These are phyloP conservation scores for Seladonia tumulorum DNA, from an alignment of 2,888 invertebrate genomes.

Conservation along the genomic window DNA sequence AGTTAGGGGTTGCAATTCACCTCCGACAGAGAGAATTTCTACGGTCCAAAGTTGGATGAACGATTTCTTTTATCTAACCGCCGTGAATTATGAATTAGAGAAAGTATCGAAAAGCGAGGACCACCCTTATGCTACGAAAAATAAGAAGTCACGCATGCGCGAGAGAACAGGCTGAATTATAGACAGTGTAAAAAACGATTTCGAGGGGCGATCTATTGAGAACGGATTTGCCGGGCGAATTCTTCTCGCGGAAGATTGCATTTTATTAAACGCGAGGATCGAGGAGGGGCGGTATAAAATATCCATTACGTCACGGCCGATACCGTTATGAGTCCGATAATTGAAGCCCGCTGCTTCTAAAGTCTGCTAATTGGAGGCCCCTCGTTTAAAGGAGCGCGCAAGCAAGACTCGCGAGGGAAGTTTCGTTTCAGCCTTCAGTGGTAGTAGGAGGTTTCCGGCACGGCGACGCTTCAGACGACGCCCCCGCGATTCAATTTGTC, in stretches of 20 bases:
- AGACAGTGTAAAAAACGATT: neutral
- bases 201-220: constrained; percentile 15
- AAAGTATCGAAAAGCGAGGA: too few species aligned
- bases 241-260: constrained; percentile 57
- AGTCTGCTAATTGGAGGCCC: constrained; percentile 57
- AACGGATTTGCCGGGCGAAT: constrained; percentile 33
- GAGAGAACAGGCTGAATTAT: neutral
- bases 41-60: too few species aligned
- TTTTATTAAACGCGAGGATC: constrained; percentile 55
- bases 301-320: constrained; percentile 52
- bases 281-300: constrained; percentile 40
- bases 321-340: constrained; percentile 62
- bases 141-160: too few species aligned
- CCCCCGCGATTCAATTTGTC: constrained; percentile 48
- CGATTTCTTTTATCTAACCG: too few species aligned
- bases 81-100: too few species aligned
- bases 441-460: constrained; percentile 16
- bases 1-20: too few species aligned
- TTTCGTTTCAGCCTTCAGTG: constrained; percentile 7
- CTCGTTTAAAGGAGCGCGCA: constrained; percentile 32
- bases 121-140: too few species aligned
- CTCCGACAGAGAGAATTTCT: too few species aligned
- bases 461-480: constrained; percentile 21
- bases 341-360: constrained; percentile 47
- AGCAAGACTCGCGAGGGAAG: constrained; percentile 41